phyloP scores from a whole-genome alignment of 64 coral and sea anemone species.

The Porites australiensis region DNA sequence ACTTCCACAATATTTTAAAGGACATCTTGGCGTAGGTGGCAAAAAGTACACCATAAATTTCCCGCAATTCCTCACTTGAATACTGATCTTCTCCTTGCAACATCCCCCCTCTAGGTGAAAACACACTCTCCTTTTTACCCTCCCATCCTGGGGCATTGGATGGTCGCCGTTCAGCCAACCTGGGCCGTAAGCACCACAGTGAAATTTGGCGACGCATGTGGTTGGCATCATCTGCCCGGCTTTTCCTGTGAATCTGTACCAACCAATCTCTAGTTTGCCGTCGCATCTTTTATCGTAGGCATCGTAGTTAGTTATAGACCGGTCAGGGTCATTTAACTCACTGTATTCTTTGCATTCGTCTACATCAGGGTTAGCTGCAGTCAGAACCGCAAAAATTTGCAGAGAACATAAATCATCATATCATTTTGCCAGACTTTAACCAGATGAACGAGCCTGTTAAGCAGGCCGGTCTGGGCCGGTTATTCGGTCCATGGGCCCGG shows the following conservation, averaged over 20 bases:
- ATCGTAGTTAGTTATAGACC: background rate
- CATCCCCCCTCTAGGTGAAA: slow-evolving; percentile 43
- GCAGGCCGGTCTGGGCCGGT: no score
- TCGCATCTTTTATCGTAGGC: background rate
- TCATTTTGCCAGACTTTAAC: no score
- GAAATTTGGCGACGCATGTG: background rate
- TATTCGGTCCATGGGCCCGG: no score
- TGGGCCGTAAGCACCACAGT: slow-evolving; percentile 13
- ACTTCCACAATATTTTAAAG: slow-evolving; percentile 26
- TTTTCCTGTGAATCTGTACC: background rate
- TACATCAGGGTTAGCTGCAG: background rate
- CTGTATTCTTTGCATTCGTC: slow-evolving; percentile 35
- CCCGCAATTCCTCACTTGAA: slow-evolving; percentile 36
- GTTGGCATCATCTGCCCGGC: slow-evolving; percentile 32
- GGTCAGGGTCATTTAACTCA: background rate
- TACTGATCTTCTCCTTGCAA: slow-evolving; percentile 17
- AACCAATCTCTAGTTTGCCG: background rate
- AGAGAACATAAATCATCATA: background rate
- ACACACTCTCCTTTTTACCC: slow-evolving; percentile 11
- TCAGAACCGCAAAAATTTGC: background rate
- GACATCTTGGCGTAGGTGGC: slow-evolving; percentile 16
- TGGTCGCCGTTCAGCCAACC: slow-evolving; percentile 43
- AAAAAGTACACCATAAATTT: slow-evolving; percentile 27
- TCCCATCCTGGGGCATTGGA: slow-evolving; percentile 9
- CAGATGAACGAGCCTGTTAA: no score